Percentiles rank a stretch among this genome's conserved stretches.
These are phyloP conservation scores for Phalacrocorax carbo DNA, from an alignment of 2,113 vertebrate species.

Conservation along the genomic window DNA sequence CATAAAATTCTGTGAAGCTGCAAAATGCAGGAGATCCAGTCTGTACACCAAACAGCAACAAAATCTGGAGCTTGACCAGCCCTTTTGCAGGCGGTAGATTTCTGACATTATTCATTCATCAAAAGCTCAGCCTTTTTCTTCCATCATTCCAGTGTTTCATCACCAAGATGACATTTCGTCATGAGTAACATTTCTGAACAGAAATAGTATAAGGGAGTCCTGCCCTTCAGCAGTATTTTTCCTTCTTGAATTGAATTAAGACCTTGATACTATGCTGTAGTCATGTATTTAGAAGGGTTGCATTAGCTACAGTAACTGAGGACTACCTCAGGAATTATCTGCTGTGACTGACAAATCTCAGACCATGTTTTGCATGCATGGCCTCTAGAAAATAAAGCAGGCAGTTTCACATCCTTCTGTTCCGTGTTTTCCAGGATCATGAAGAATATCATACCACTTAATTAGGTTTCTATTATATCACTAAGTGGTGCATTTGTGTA, in stretches of 20 bases:
- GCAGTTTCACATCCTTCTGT: background rate
- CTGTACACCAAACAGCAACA: background rate
- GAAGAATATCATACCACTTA: background rate
- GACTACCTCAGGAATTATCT: background rate
- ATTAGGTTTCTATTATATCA: fast-evolving
- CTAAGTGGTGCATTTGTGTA: background rate
- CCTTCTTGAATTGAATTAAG: background rate
- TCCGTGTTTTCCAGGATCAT: background rate
- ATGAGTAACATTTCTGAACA: background rate
- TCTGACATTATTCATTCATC: background rate
- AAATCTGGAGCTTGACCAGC: background rate
- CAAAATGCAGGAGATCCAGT: background rate
- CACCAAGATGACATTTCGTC: background rate
- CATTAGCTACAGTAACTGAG: background rate
- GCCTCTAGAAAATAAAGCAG: background rate
- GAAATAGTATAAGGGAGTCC: background rate
- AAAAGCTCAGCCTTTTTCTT: background rate
- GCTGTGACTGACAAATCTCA: background rate
- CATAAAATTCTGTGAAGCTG: background rate
- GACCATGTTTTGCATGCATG: background rate
- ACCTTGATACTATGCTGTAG: background rate
- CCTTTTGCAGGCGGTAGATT: background rate
- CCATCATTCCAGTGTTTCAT: background rate
- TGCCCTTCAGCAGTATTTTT: background rate
- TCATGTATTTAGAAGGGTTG: background rate